Percentiles rank a stretch among this genome's conserved stretches.
Conservation (phyloP, 2,888 invertebrate genomes). For the Mesoligia furuncula region DNA sequence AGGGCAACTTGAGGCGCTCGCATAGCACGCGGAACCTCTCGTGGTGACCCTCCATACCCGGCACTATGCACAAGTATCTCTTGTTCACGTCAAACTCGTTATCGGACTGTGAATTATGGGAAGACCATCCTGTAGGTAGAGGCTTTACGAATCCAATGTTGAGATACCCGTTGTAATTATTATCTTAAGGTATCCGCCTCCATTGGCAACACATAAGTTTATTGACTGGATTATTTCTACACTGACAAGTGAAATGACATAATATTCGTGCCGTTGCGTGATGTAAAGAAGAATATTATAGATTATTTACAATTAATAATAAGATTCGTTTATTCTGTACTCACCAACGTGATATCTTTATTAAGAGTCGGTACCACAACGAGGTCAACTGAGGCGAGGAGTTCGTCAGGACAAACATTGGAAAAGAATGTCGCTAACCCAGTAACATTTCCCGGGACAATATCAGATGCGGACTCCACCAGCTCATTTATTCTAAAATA, state of each 20-base stretch:
- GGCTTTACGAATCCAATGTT: not conserved
- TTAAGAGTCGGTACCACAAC: slow-evolving; percentile 37
- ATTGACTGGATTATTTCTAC: too few relatives aligned
- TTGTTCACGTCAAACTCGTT: slow-evolving; percentile 62
- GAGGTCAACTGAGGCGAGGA: slow-evolving; percentile 38
- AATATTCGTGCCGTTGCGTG: too few relatives aligned
- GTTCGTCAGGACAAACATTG: slow-evolving; percentile 26
- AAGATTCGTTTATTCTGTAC: slow-evolving; percentile 6
- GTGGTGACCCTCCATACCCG: slow-evolving; percentile 78
- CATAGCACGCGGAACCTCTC: slow-evolving; percentile 65
- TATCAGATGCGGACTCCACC: slow-evolving; percentile 17
- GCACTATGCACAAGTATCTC: slow-evolving; percentile 73
- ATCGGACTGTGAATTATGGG: not conserved
- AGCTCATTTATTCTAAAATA: slow-evolving; percentile 33
- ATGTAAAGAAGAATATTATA: too few relatives aligned
- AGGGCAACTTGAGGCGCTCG: slow-evolving; percentile 69
- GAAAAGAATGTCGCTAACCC: slow-evolving; percentile 27
- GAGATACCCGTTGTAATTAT: not conserved
- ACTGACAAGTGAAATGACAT: too few relatives aligned
- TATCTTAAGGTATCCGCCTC: not conserved
- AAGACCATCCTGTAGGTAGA: not conserved
- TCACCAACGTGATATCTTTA: slow-evolving; percentile 25
- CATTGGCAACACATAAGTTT: too few relatives aligned
- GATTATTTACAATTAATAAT: not conserved
- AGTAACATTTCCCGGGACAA: slow-evolving; percentile 18